Base-by-base conservation (phyloP, 2,797 vertebrate species). In the Pogonophryne albipinna region DNA sequence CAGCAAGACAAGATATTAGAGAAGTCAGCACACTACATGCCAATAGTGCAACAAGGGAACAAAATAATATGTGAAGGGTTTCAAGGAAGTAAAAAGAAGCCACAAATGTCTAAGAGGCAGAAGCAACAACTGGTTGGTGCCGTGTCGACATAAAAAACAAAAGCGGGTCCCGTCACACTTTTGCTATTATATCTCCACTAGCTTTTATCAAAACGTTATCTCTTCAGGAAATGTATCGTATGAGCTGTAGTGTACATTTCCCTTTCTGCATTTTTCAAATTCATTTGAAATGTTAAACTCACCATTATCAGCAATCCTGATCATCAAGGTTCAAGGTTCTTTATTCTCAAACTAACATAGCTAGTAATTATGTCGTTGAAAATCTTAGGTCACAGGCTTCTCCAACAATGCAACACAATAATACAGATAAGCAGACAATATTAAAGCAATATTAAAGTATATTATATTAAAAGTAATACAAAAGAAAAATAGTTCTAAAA, bases 1-100 rank as follows among this genome's bases (percentile, higher is more conserved):
- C 56, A 61, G 23, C 20, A 63, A 47, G 53, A 66, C 5, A 58
- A 63, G 6, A 16, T 31, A 58, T 20, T 16, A 59, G 51, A 58
- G 23, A 71, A 47, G 11, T 4, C 4, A 9, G 4, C n/a, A 41
- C 44, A 45, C 42, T 44, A 50, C 5, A 64, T 7, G n/a, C 5
- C 6, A 23, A 47, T 38, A 60, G 2, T 11, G 14, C 6, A 49
- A 61, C 10, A 66, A 0, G 2, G 14, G 20, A 10, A 11, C 6
- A 15, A 5, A 20, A n/a, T 16, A 46, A 38, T 46, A 52, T 19
- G 0, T 27, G 4, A 1, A 50, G 4, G 10, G 7, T 6, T 27
- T 41, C 3, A 27, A n/a, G 11, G 4, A 41, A 38, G 8, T 34
- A 20, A 59, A 52, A 6, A 49, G 27, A 6, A 44, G 45, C 27